Conservation (phyloP, 2,797 vertebrate species). For the Micrastur ruficollis region DNA sequence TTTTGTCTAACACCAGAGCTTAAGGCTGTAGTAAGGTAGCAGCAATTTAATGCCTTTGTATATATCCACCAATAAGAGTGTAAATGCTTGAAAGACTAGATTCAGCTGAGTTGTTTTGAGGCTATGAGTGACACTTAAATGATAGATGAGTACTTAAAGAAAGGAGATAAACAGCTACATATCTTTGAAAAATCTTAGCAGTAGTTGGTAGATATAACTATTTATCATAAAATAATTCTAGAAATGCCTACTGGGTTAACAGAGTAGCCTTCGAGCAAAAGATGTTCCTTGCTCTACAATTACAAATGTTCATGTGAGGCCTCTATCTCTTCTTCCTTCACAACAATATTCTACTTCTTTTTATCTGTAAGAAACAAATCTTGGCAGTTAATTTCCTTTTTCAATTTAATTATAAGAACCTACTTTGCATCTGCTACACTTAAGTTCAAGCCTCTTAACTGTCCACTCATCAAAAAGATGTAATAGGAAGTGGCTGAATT, state of each 20-base stretch:
- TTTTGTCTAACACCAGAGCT: background rate
- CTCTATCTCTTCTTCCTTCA: background rate
- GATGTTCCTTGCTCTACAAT: background rate
- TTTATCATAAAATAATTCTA: constrained; percentile 15
- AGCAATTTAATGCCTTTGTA: background rate
- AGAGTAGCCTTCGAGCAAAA: background rate
- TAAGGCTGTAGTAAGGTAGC: background rate
- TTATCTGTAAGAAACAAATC: background rate
- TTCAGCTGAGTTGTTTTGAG: background rate
- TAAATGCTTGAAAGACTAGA: background rate
- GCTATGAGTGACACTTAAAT: background rate
- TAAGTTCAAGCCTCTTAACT: constrained; percentile 1
- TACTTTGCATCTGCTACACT: background rate
- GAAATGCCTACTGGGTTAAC: background rate
- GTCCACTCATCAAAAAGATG: background rate
- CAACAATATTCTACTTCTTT: background rate
- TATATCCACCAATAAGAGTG: background rate
- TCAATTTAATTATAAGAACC: background rate
- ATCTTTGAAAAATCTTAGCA: constrained; percentile 24
- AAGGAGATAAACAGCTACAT: constrained; percentile 1
- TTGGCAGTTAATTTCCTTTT: background rate
- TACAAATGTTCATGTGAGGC: background rate
- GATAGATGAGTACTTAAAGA: background rate
- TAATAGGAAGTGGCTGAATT: background rate
- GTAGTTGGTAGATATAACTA: background rate